These are phyloP conservation scores for Pyrocoelia pectoralis DNA, from an alignment of 2,888 invertebrate genomes.

Conservation along the genomic window DNA sequence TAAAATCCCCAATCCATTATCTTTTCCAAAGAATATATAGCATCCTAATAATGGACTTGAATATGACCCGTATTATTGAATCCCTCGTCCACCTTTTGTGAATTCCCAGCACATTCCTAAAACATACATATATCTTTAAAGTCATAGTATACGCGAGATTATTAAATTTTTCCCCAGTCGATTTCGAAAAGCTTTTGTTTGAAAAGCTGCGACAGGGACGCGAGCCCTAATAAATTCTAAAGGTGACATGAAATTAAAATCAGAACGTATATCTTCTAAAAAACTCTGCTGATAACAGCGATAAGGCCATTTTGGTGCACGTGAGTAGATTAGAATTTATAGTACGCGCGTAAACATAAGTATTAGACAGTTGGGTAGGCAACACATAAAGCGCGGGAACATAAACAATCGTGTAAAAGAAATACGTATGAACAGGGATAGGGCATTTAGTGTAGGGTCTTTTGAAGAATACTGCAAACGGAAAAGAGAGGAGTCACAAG, in stretches of 20 bases:
- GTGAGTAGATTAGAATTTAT: too few relatives aligned
- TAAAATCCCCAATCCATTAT: slow-evolving; percentile 33
- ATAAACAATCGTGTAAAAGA: too few relatives aligned
- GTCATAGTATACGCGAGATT: slow-evolving; percentile 37
- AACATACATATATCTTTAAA: slow-evolving; percentile 39
- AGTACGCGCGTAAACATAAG: too few relatives aligned
- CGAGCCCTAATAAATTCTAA: slow-evolving; percentile 31
- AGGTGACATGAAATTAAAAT: slow-evolving; percentile 14
- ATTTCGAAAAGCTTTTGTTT: slow-evolving; percentile 36
- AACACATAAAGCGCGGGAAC: too few relatives aligned
- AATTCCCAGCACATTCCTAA: slow-evolving; percentile 36
- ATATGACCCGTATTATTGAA: slow-evolving; percentile 30
- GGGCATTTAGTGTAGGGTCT: too few relatives aligned
- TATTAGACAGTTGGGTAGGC: too few relatives aligned
- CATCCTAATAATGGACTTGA: slow-evolving; percentile 30
- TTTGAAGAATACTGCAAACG: too few relatives aligned
- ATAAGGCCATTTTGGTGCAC: too few relatives aligned
- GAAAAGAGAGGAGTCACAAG: too few relatives aligned
- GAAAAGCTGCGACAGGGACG: slow-evolving; percentile 28
- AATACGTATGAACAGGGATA: too few relatives aligned
- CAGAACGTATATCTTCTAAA: slow-evolving; percentile 9
- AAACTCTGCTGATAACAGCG: too few relatives aligned
- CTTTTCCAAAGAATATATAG: slow-evolving; percentile 27
- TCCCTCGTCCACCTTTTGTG: slow-evolving; percentile 37
- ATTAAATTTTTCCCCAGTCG: slow-evolving; percentile 38